Evolutionary conservation across 2,113 vertebrate genomes (phyloP), one percentile per base, ranked within the genome.

Genomic region (Penelope pileata): DNA sequence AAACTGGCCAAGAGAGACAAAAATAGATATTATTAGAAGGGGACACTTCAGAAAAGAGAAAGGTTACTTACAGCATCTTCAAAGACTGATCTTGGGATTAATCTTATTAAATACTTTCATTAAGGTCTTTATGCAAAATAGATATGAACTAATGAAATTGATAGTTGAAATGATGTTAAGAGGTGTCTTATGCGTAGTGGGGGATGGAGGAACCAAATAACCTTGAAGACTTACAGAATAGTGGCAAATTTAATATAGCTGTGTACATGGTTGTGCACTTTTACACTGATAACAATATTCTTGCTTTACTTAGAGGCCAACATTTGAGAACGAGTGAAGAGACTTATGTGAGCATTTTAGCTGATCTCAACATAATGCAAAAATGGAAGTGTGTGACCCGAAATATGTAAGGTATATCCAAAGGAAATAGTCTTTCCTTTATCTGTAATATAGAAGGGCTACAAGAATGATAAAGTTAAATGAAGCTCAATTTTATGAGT

Each of bases 141-240:
- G 4, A 18, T 58, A 69, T 38, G 32, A 81, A 74, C 21, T 78
- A 59, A 77, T 83, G n/a, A 83, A 76, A 76, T 45, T 45, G 16
- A 18, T 36, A 45, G 45, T 5, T 45, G 12, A 75, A 84, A 60
- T 63, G 0, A 56, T 72, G 17, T 58, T 60, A 21, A 85, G 43
- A 75, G 13, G 11, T 18, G 79, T 29, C 0, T 0, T 58, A 32
- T 64, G 5, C 48, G 7, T 60, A 22, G 16, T 54, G 15, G 3
- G 18, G 3, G 4, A 7, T 76, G 38, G 75, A 81, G 12, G n/a
- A 73, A 56, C 40, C n/a, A 10, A 76, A 83, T 0, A 3, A 82
- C 36, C 67, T 91, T 94, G 36, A 87, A 22, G 36, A 86, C 1
- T 70, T 79, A 80, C 0, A 50, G 29, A 83, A 91, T 6, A 66